Evolutionary conservation across 2,113 vertebrate species (phyloP), one percentile per base, ranked within the genome.

Genomic region (Rhizomys pruinosus): DNA sequence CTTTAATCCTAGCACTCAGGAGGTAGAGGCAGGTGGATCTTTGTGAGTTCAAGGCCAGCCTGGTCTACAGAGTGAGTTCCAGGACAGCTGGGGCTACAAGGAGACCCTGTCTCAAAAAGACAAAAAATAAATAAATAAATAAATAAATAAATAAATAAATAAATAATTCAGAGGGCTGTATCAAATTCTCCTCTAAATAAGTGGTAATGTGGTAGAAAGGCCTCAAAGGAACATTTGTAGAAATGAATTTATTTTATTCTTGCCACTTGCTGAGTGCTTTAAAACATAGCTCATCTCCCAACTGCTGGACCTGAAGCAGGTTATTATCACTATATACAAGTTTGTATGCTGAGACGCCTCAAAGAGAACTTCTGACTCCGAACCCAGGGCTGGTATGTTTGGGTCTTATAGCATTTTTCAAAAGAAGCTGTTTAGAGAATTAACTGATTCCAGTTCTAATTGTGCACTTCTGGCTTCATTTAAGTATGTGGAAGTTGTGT

Each of bases 351-450:
- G 91, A 89, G 22, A 69, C 20, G 37, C 4, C 13, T 90, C 34
- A 69, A 12, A 72, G 79, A 63, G 10, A 87, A 34, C 55, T 1
- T 44, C 11, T 42, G 11, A 64, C 63, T 72, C 20, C 76, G 69
- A 91, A 47, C 16, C n/a, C 64, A 68, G 27, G 64, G 0, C 9
- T 80, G 20, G 7, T 42, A 11, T 88, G 19, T 72, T 94, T 84
- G 57, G 42, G 25, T 29, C 4, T 90, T 69, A 71, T 1, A 66
- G 17, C 77, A 89, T 59, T 93, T 66, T n/a, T n/a, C n/a, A 84
- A 69, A 91, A 93, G 64, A 84, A 39, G 59, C 25, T 39, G 27
- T n/a, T 84, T 88, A 72, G 84, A 95, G 76, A 91, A 64, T 71
- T 52, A 59, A 5, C 44, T 69, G 25, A 79, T 82, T 91, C 37